Evolutionary conservation across 1,140 invertebrate genomes (phyloP).

Genomic region (Pseudomyrmex concolor): DNA sequence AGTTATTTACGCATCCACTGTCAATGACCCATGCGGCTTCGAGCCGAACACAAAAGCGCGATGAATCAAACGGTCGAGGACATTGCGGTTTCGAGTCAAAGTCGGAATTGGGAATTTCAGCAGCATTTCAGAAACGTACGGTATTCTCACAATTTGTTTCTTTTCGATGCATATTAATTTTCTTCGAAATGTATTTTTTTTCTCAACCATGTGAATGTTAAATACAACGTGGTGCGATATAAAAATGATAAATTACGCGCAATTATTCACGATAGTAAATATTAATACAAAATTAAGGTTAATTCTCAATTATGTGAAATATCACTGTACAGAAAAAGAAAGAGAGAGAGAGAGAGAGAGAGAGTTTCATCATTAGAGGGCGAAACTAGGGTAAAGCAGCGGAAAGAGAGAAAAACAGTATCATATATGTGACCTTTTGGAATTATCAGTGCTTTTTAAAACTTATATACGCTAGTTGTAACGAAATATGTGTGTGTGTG

Average conservation of each 20-base stretch:
- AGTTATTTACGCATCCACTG: constrained; percentile 81
- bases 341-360: too few relatives aligned
- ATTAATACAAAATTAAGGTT: background rate
- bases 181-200: background rate
- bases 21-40: constrained; percentile 78
- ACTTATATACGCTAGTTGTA: background rate
- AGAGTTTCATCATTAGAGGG: too few relatives aligned
- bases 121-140: constrained; percentile 4
- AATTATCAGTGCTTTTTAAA: background rate
- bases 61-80: constrained; percentile 48
- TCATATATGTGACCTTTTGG: too few relatives aligned
- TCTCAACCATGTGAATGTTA: too few relatives aligned
- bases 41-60: constrained; percentile 50
- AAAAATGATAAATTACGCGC: too few relatives aligned
- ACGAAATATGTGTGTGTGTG: background rate
- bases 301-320: too few relatives aligned
- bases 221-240: too few relatives aligned
- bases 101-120: constrained; percentile 42
- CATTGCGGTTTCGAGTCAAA: constrained; percentile 48
- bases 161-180: background rate
- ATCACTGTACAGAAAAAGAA: too few relatives aligned
- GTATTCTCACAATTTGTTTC: background rate
- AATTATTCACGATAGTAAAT: too few relatives aligned
- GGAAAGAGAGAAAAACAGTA: too few relatives aligned
- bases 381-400: too few relatives aligned